Conservation (phyloP, 1,140 invertebrate genomes). For the Lepidotrigona ventralis region DNA sequence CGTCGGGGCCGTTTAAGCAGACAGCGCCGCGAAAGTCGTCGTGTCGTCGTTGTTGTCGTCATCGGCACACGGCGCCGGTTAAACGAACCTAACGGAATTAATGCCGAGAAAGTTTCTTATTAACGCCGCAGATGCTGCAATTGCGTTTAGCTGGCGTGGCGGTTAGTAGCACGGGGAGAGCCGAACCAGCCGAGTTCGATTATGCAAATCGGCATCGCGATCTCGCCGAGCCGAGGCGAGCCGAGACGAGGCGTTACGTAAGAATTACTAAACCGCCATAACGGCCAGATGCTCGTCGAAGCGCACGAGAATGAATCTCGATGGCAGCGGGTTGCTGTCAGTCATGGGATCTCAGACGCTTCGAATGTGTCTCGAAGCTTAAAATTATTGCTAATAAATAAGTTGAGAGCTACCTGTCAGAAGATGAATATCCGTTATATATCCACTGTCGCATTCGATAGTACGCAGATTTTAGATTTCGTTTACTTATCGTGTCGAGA, state of each 20-base stretch:
- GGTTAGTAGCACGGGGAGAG: constrained; percentile 15
- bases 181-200: constrained; percentile 44
- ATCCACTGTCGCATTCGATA: too few relatives aligned
- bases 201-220: constrained; percentile 53
- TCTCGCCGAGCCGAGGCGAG: background rate
- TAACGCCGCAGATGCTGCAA: constrained; percentile 59
- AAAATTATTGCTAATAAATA: too few relatives aligned
- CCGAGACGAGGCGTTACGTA: constrained; percentile 20
- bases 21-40: background rate
- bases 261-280: constrained; percentile 19
- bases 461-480: too few relatives aligned
- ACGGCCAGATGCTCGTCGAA: background rate
- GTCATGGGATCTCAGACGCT: too few relatives aligned
- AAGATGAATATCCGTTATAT: too few relatives aligned
- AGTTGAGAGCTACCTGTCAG: too few relatives aligned
- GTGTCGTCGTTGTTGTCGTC: too few relatives aligned
- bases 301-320: constrained; percentile 7
- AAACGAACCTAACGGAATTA: constrained; percentile 57
- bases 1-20: background rate
- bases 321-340: background rate
- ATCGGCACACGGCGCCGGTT: background rate
- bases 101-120: constrained; percentile 64
- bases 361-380: too few relatives aligned
- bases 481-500: too few relatives aligned
- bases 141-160: constrained; percentile 23